phyloP scores from a whole-genome alignment of 1,140 invertebrate genomes.

The Copidosoma floridanum region DNA sequence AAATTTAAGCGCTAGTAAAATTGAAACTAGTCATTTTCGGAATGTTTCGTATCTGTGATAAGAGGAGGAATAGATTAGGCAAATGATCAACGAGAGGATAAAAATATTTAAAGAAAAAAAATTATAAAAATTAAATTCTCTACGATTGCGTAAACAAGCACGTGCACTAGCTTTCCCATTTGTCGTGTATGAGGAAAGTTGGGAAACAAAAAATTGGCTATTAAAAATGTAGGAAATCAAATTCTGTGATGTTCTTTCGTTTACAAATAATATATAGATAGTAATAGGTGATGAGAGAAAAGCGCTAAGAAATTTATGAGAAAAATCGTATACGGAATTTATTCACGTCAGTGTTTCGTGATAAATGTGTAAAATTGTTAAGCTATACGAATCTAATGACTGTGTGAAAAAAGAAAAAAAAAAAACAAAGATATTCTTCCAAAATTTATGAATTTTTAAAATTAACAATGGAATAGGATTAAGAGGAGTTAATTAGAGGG shows the following conservation, averaged over 20 bases:
- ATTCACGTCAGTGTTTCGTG: slow-evolving; percentile 48
- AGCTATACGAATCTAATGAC: slow-evolving; percentile 16
- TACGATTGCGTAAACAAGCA: slow-evolving; percentile 30
- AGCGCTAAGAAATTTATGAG: slow-evolving; percentile 21
- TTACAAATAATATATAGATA: slow-evolving; percentile 49
- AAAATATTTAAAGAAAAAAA: slow-evolving; percentile 15
- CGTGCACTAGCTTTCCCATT: neutral
- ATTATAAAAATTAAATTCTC: slow-evolving; percentile 24
- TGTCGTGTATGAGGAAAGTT: slow-evolving; percentile 6
- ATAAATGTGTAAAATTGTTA: slow-evolving; percentile 41
- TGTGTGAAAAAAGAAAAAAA: too few relatives aligned
- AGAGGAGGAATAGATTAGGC: slow-evolving; percentile 38
- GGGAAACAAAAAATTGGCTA: slow-evolving; percentile 35
- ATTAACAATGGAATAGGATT: neutral
- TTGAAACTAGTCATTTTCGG: slow-evolving; percentile 56
- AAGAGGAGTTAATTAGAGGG: too few relatives aligned
- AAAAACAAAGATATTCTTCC: slow-evolving; percentile 29
- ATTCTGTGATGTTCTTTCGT: slow-evolving; percentile 58
- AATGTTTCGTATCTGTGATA: slow-evolving; percentile 54
- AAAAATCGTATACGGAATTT: slow-evolving; percentile 48
- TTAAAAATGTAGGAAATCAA: slow-evolving; percentile 42
- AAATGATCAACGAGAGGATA: too few relatives aligned
- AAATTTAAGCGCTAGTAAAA: slow-evolving; percentile 44
- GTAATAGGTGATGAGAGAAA: slow-evolving; percentile 30
- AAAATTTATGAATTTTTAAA: slow-evolving; percentile 22